Conservation (phyloP, 2,113 vertebrate species). For the Xiphophorus hellerii region DNA sequence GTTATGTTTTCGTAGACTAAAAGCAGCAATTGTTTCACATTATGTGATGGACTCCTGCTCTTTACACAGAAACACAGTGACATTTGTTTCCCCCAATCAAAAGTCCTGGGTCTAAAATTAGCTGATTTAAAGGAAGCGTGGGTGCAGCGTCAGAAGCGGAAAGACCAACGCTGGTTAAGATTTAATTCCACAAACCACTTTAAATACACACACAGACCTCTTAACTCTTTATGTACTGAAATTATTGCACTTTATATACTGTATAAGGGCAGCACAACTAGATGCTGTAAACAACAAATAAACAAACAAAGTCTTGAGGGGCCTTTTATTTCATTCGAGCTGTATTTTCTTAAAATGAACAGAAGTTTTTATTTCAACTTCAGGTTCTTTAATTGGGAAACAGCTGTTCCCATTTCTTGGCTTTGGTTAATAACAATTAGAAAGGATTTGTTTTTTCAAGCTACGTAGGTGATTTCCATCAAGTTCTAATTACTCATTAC, state of each 20-base stretch:
- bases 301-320: neutral
- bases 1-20: neutral
- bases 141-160: constrained; percentile 47
- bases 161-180: constrained; percentile 29
- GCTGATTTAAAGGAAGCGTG: constrained; percentile 67
- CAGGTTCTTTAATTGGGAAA: neutral
- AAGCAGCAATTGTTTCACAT: neutral
- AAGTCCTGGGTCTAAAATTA: constrained; percentile 68
- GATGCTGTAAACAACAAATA: neutral
- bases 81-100: constrained; percentile 44
- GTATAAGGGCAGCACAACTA: neutral
- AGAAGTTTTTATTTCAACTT: neutral
- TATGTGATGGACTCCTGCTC: neutral
- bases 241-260: neutral
- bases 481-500: neutral
- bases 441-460: neutral
- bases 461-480: neutral
- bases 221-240: neutral
- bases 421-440: neutral
- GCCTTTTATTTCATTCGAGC: neutral
- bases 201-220: constrained; percentile 25
- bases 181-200: constrained; percentile 52
- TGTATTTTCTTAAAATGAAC: neutral
- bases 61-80: neutral
- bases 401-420: neutral